Evolutionary conservation across 2,797 vertebrate species (phyloP).

Genomic region (Sorex maritimensis): DNA sequence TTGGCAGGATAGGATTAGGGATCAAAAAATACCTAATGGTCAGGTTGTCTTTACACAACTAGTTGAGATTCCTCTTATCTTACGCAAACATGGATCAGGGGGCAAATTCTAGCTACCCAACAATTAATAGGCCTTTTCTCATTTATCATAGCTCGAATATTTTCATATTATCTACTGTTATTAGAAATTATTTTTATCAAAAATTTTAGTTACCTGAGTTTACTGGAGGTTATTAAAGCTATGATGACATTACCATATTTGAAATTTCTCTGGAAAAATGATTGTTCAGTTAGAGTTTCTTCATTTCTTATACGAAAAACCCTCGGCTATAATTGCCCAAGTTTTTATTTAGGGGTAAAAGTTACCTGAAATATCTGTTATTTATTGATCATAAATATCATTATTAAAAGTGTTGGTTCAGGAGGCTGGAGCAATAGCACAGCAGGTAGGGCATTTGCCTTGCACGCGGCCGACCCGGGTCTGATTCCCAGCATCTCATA

Average conservation of each 20-base stretch:
- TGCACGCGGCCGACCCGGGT: too few species aligned
- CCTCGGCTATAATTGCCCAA: not conserved
- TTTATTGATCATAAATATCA: slow-evolving; percentile 48
- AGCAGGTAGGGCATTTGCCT: too few species aligned
- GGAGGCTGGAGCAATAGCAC: too few species aligned
- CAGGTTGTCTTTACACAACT: slow-evolving; percentile 45
- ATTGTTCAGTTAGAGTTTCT: slow-evolving; percentile 2
- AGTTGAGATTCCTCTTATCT: slow-evolving; percentile 19
- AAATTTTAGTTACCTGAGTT: slow-evolving; percentile 37
- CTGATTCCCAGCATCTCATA: too few species aligned
- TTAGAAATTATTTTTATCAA: slow-evolving; percentile 41
- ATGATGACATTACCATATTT: slow-evolving; percentile 12
- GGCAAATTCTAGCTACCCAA: slow-evolving; percentile 25
- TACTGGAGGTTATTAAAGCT: slow-evolving; percentile 23
- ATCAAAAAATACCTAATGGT: slow-evolving; percentile 9
- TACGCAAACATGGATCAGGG: not conserved
- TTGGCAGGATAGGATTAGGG: slow-evolving; percentile 21
- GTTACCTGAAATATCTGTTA: slow-evolving; percentile 63
- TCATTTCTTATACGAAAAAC: slow-evolving; percentile 10
- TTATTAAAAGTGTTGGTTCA: not conserved
- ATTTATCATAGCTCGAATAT: slow-evolving; percentile 16
- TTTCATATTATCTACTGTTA: not conserved
- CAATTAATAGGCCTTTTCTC: slow-evolving; percentile 15
- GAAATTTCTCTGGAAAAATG: slow-evolving; percentile 24
- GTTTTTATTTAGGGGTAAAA: not conserved